Evolutionary conservation across 2,888 invertebrate genomes (phyloP).

Genomic region (Meliscaeva auricollis): DNA sequence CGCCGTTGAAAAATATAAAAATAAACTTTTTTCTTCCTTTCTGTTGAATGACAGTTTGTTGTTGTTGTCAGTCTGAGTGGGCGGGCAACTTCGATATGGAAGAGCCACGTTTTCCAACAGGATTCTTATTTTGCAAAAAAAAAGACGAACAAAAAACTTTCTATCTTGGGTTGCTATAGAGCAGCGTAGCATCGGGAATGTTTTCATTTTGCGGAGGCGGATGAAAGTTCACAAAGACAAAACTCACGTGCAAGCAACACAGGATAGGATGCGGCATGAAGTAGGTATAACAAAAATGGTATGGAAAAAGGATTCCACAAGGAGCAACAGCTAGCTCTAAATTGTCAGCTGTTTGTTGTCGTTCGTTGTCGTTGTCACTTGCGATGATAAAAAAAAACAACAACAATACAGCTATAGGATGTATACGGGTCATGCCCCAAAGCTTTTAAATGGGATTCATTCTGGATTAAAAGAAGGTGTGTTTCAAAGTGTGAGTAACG

Average conservation of each 20-base stretch:
- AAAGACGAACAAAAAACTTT: background rate
- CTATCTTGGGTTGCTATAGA: background rate
- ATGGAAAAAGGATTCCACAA: slow-evolving; percentile 51
- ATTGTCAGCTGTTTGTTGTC: slow-evolving; percentile 62
- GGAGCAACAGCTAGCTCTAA: slow-evolving; percentile 54
- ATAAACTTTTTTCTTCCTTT: slow-evolving; percentile 48
- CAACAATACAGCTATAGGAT: background rate
- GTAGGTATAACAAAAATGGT: background rate
- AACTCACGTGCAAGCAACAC: slow-evolving; percentile 58
- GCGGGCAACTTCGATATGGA: slow-evolving; percentile 35
- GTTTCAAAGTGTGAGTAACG: background rate
- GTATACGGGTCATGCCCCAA: slow-evolving; percentile 12
- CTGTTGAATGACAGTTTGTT: slow-evolving; percentile 68
- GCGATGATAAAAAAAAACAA: background rate
- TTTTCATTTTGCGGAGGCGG: slow-evolving; percentile 35
- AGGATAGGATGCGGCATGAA: slow-evolving; percentile 16
- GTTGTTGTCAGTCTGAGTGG: slow-evolving; percentile 58
- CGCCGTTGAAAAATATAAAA: slow-evolving; percentile 43
- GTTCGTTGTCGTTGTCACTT: background rate
- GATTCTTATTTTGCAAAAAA: slow-evolving; percentile 24
- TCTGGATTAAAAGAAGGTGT: slow-evolving; percentile 12
- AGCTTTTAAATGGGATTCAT: slow-evolving; percentile 36
- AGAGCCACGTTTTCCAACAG: slow-evolving; percentile 56
- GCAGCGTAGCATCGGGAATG: background rate
- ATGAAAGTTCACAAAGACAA: slow-evolving; percentile 27